Evolutionary conservation across 1,140 invertebrate species (phyloP).

Genomic region (Streblospio benedicti): DNA sequence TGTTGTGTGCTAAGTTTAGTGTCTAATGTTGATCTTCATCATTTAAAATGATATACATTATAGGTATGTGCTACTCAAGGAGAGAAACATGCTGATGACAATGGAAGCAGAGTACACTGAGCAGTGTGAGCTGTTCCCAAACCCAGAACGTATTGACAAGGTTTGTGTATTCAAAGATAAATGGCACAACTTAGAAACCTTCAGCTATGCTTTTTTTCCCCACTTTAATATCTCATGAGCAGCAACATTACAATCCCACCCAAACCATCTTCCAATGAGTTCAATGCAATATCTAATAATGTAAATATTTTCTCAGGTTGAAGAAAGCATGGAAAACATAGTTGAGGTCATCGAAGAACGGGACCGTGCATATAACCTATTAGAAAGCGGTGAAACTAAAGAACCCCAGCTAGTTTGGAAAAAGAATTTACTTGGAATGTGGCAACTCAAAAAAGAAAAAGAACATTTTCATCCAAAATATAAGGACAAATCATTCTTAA

Average conservation of each 20-base stretch:
- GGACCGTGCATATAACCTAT: conserved; percentile 76
- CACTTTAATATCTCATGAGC: not conserved
- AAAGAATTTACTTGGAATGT: conserved; percentile 1
- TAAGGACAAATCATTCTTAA: too few relatives aligned
- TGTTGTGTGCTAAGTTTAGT: conserved; percentile 5
- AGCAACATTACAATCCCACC: not conserved
- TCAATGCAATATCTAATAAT: not conserved
- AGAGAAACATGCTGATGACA: conserved; percentile 91
- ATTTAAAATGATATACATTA: conserved; percentile 17
- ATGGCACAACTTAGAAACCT: too few relatives aligned
- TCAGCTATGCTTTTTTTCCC: not conserved
- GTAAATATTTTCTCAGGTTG: conserved; percentile 40
- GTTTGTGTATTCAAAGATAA: too few relatives aligned
- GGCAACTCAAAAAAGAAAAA: not conserved
- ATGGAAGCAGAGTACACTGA: conserved; percentile 79
- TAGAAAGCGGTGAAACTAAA: conserved; percentile 69
- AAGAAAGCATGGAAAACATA: conserved; percentile 91
- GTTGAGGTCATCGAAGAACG: conserved; percentile 84
- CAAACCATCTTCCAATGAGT: not conserved
- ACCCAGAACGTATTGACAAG: conserved; percentile 90
- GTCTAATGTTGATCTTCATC: conserved; percentile 11
- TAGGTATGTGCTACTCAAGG: conserved; percentile 87
- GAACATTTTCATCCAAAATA: too few relatives aligned
- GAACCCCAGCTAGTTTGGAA: conserved; percentile 6
- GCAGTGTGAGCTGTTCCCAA: conserved; percentile 69